Evolutionary conservation across 2,113 vertebrate species (phyloP).

Genomic region (Corydoras sp.): DNA sequence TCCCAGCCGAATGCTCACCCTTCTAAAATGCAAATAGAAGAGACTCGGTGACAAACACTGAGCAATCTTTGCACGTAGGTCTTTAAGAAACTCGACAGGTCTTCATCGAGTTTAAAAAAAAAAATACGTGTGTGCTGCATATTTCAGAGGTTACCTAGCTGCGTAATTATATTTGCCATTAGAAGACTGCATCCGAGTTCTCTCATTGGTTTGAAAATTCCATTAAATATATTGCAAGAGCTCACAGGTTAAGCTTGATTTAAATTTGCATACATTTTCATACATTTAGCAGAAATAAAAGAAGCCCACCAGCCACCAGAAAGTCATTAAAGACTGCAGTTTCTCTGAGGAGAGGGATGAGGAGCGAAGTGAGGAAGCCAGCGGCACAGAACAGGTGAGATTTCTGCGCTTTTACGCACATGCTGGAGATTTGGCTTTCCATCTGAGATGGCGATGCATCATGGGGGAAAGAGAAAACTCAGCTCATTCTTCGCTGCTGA

Average conservation of each 20-base stretch:
- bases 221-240: constrained; percentile 94
- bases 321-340: constrained; percentile 89
- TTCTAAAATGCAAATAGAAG: not conserved
- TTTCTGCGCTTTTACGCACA: constrained; percentile 46
- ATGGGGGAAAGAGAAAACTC: not conserved
- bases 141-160: constrained; percentile 73
- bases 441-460: constrained; percentile 5
- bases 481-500: not conserved
- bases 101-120: constrained; percentile 52
- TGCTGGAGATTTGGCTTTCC: constrained; percentile 32
- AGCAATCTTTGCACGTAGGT: constrained; percentile 34
- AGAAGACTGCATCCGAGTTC: constrained; percentile 70
- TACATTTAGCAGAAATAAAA: constrained; percentile 99
- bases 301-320: constrained; percentile 87
- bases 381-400: constrained; percentile 79
- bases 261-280: constrained; percentile 99
- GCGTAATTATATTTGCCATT: constrained; percentile 86
- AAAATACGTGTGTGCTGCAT: constrained; percentile 63
- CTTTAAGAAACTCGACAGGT: constrained; percentile 56
- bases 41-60: constrained; percentile 18
- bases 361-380: constrained; percentile 60
- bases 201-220: constrained; percentile 95
- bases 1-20: not conserved
- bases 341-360: constrained; percentile 78
- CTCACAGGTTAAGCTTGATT: constrained; percentile 98